phyloP scores from a whole-genome alignment of 2,888 invertebrate species.

The Electrophaes corylata region DNA sequence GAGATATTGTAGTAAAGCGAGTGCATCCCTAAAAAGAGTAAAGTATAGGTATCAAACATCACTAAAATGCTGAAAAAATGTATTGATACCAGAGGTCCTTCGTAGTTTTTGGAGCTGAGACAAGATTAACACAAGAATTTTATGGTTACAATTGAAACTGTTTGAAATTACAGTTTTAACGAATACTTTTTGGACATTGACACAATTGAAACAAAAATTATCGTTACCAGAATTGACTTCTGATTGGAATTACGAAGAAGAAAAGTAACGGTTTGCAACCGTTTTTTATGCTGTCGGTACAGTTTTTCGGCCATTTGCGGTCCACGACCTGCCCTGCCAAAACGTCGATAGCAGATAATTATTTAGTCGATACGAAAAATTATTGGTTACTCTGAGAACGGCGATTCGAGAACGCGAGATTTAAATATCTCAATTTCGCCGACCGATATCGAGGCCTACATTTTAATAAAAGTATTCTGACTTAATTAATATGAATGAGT shows the following conservation, averaged over 20 bases:
- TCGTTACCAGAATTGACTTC: too few relatives aligned
- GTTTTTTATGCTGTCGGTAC: constrained; percentile 57
- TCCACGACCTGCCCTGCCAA: constrained; percentile 67
- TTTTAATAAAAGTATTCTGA: constrained; percentile 9
- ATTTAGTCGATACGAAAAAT: constrained; percentile 76
- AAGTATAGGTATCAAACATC: too few relatives aligned
- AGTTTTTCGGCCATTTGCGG: constrained; percentile 64
- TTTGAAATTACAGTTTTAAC: too few relatives aligned
- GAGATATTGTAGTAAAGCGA: too few relatives aligned
- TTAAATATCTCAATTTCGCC: constrained; percentile 73
- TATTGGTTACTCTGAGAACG: constrained; percentile 64
- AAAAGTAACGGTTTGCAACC: background rate
- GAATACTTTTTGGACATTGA: too few relatives aligned
- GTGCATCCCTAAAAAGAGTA: too few relatives aligned
- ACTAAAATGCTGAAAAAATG: too few relatives aligned
- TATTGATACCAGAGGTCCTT: too few relatives aligned
- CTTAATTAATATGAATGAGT: constrained; percentile 8
- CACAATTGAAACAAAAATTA: too few relatives aligned
- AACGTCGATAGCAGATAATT: constrained; percentile 77
- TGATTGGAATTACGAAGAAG: background rate
- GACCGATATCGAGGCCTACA: constrained; percentile 31
- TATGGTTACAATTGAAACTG: too few relatives aligned
- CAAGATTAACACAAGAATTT: too few relatives aligned
- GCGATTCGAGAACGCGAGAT: constrained; percentile 64
- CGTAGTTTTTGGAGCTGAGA: too few relatives aligned